Conservation (phyloP, 2,797 vertebrate species). For the Sylvilagus floridanus region DNA sequence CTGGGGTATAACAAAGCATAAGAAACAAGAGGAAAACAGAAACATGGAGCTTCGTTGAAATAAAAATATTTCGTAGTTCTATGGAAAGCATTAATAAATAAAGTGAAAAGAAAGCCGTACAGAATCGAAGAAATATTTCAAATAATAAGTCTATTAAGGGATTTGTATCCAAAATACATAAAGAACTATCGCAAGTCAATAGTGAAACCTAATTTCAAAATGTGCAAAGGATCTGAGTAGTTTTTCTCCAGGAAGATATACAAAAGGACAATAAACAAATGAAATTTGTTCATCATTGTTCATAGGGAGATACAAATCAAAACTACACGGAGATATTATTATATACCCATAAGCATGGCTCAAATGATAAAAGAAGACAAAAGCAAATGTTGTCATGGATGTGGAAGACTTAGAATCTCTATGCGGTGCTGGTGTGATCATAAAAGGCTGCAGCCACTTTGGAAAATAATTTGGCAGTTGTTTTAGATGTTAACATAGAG, state of each 20-base stretch:
- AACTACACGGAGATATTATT: background rate
- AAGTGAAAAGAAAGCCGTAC: background rate
- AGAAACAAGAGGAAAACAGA: background rate
- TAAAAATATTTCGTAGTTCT: constrained; percentile 1
- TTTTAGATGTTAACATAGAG: constrained; percentile 19
- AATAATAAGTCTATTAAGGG: background rate
- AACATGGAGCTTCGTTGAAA: background rate
- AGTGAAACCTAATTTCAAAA: constrained; percentile 41
- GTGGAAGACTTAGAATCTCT: background rate
- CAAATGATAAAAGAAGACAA: background rate
- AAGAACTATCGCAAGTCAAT: background rate
- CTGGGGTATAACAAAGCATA: background rate
- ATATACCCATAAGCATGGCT: background rate
- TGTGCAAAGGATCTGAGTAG: background rate
- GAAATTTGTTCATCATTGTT: background rate
- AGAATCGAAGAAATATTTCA: background rate
- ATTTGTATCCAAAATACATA: background rate
- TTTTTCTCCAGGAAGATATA: background rate
- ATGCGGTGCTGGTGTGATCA: background rate
- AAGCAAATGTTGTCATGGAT: background rate
- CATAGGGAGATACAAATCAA: constrained; percentile 10
- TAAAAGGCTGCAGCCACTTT: background rate
- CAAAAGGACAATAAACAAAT: background rate
- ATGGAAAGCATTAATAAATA: background rate
- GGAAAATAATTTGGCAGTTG: background rate